Conservation (phyloP, 2,113 vertebrate genomes). For the Colistium nudipinnis region DNA sequence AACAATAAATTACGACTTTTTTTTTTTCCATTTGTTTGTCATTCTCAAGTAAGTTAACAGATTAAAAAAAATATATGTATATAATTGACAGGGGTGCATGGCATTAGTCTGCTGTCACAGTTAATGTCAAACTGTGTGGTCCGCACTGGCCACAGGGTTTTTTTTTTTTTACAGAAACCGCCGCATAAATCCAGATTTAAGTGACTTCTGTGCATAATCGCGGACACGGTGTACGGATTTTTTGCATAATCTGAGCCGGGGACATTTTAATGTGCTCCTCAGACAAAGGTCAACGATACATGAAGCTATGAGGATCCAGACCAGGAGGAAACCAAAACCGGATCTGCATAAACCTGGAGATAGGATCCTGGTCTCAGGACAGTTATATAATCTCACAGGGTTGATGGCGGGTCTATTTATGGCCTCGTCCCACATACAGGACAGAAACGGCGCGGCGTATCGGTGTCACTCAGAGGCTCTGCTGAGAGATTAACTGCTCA, state of each 20-base stretch:
- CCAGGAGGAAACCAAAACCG: too few species aligned
- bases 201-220: not conserved
- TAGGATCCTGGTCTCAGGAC: too few species aligned
- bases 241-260: not conserved
- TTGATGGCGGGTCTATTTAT: not conserved
- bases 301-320: too few species aligned
- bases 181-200: not conserved
- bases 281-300: not conserved
- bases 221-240: not conserved
- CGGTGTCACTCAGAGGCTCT: not conserved
- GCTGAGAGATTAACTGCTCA: not conserved
- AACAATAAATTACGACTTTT: too few species aligned
- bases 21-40: too few species aligned
- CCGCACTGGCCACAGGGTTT: accelerated
- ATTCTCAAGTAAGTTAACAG: too few species aligned
- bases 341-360: too few species aligned
- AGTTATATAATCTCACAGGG: not conserved
- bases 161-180: not conserved
- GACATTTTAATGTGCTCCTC: not conserved
- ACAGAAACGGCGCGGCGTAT: not conserved
- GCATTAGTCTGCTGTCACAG: too few species aligned
- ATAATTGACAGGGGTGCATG: too few species aligned
- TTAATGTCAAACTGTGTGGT: not conserved
- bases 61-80: too few species aligned
- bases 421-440: too few species aligned